These are phyloP conservation scores for Coregonus suidteri DNA, from an alignment of 2,797 vertebrate species.

Conservation along the genomic window DNA sequence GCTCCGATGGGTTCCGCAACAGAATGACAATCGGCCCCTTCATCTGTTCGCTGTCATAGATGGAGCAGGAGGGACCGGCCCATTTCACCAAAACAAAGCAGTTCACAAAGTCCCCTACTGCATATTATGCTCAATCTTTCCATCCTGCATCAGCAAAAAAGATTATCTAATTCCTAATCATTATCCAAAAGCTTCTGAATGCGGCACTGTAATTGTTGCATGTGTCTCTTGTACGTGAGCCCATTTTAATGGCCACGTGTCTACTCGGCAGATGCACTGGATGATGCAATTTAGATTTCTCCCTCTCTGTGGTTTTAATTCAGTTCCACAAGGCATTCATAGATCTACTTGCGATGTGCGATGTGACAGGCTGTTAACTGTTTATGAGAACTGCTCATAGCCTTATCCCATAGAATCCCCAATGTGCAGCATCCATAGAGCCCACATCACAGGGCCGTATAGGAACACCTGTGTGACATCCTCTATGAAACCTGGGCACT, in stretches of 20 bases:
- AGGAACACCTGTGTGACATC: conserved; percentile 12
- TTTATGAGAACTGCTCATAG: too few species aligned
- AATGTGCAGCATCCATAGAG: neutral
- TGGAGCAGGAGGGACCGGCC: conserved; percentile 14
- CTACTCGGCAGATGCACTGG: neutral
- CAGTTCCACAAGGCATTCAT: neutral
- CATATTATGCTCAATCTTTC: neutral
- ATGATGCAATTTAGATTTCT: neutral
- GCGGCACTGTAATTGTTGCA: conserved; percentile 6
- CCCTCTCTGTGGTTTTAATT: neutral
- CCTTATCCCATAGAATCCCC: neutral
- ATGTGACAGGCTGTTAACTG: too few species aligned
- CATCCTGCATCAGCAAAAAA: conserved; percentile 7
- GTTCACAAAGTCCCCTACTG: conserved; percentile 19
- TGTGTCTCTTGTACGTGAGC: neutral
- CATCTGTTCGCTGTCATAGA: conserved; percentile 26
- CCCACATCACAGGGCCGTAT: neutral
- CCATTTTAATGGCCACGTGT: neutral
- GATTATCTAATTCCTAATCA: conserved; percentile 31
- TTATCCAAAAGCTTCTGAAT: conserved; percentile 26
- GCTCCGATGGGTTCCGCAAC: conserved; percentile 25
- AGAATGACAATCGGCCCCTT: conserved; percentile 47
- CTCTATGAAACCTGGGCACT: conserved; percentile 3
- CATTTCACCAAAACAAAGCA: conserved; percentile 27
- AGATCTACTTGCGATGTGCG: neutral